Conservation (phyloP, 2,113 vertebrate genomes). For the Thamnophis sirtalis region DNA sequence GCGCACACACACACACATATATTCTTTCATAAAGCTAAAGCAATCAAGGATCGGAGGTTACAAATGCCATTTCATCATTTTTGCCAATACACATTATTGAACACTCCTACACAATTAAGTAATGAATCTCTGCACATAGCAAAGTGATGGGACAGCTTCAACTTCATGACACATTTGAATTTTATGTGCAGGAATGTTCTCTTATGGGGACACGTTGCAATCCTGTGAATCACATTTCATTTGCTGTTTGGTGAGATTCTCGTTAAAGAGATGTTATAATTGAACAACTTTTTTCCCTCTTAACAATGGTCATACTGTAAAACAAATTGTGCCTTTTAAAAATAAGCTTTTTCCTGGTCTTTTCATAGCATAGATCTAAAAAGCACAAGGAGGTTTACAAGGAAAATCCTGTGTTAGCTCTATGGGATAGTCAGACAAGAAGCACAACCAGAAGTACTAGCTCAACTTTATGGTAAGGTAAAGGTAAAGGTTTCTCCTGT, state of each 20-base stretch:
- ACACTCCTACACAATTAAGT: background rate
- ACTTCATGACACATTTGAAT: background rate
- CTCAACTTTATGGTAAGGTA: background rate
- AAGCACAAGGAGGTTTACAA: background rate
- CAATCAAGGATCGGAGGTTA: background rate
- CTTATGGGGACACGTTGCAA: background rate
- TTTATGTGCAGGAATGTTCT: background rate
- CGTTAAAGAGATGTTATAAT: background rate
- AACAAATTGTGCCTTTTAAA: background rate
- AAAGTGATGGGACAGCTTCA: background rate
- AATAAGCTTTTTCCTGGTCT: background rate
- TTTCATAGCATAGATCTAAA: background rate
- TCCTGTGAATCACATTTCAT: background rate
- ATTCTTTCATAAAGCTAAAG: too few relatives aligned
- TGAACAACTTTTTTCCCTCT: accelerated
- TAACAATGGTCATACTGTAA: background rate
- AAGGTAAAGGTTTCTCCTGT: too few relatives aligned
- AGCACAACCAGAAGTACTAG: background rate
- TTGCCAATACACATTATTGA: background rate
- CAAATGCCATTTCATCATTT: background rate
- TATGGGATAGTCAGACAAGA: background rate
- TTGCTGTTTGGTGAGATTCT: background rate
- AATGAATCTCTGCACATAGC: too few relatives aligned
- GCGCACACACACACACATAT: too few relatives aligned
- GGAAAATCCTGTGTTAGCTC: background rate